Evolutionary conservation across 2,888 invertebrate species (phyloP), one percentile per base, ranked within the genome.

Genomic region (Marronus borbonicus): DNA sequence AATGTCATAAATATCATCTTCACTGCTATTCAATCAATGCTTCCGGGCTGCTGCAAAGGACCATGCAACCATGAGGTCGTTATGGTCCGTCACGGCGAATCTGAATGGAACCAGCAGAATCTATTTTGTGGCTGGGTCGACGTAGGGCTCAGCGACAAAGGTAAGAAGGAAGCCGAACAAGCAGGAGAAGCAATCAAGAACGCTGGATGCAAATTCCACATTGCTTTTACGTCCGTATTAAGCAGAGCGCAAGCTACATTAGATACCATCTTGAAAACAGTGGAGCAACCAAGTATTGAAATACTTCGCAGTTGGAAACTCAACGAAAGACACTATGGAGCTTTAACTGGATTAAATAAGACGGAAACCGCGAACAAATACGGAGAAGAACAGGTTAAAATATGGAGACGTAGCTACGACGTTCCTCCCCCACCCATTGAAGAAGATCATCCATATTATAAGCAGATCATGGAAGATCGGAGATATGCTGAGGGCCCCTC

Each of bases 311-410:
- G 95, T 10, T 97, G 97, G 97, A 91, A 96, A 14, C 89, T 97
- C 39, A 96, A 96, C 84, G 96, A 97, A 87, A 92, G 97, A 79
- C 97, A 97, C 85, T 97, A 96, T 84, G 97, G 97, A 75, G 94
- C 94, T 60, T 91, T 97, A 5, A 97, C 96, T 14, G 96, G 96
- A 2, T 90, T 95, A 79, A 95, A 96, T 85, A 97, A 97, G 87
- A 92, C 94, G 0, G 95, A 96, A 88, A 95, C 96, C 28, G 96
- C 96, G 69, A 93, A 93, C 75, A 94, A 94, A 86, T 96, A 94
- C 88, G 96, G 96, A 12, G 96, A 96, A 86, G 93, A 93, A 68
- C 94, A 95, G 90, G 94, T 94, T 5, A 93, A 94, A 89, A 94
- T 94, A 83, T 97, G 97, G 97, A 92, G 96, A 81, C 92, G 96